Conservation (phyloP, 30 jellyfish, hydroid and myxozoan species). For the Hydractinia symbiolongicarpus region DNA sequence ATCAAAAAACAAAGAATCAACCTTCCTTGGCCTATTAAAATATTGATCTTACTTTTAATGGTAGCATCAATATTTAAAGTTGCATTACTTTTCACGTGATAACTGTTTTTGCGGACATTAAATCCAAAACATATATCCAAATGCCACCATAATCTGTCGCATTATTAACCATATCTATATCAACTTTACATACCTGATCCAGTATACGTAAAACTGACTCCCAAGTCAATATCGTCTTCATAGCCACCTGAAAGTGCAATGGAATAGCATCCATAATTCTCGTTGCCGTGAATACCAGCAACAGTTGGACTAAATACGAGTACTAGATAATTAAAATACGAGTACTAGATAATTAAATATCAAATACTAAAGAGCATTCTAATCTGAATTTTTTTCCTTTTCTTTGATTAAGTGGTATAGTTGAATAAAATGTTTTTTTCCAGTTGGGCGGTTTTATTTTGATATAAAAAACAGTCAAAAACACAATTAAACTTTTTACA, state of each 20-base stretch:
- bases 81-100: too few species aligned
- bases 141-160: too few species aligned
- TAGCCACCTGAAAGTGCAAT: constrained; percentile 79
- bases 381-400: too few species aligned
- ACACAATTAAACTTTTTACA: too few species aligned
- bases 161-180: background rate
- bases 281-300: constrained; percentile 86
- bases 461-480: too few species aligned
- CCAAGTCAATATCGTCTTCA: constrained; percentile 74
- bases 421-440: too few species aligned
- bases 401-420: too few species aligned
- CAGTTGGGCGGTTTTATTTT: too few species aligned
- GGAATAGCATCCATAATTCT: constrained; percentile 69
- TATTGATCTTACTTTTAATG: background rate
- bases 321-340: background rate
- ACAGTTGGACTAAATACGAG: constrained; percentile 58
- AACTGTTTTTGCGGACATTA: too few species aligned
- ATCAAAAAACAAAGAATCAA: background rate
- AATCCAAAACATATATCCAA: too few species aligned
- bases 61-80: too few species aligned
- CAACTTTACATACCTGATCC: constrained; percentile 53
- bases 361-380: background rate
- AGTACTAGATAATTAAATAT: background rate
- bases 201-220: constrained; percentile 72
- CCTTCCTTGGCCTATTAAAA: background rate